Evolutionary conservation across 2,888 invertebrate genomes (phyloP).

Genomic region (Trichopria drosophilae): DNA sequence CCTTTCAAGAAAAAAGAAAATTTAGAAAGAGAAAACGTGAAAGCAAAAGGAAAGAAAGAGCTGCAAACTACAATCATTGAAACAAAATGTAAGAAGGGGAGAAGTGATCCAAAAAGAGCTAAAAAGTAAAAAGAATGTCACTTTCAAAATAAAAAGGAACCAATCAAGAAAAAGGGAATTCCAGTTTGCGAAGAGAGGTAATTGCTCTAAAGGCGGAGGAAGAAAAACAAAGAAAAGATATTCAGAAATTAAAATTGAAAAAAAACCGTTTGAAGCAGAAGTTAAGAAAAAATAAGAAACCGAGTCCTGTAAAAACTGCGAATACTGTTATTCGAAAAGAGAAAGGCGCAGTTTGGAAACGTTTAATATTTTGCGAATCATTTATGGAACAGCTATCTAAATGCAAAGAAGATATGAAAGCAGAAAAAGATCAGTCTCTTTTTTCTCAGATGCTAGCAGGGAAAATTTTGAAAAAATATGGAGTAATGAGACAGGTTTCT

Average conservation of each 20-base stretch:
- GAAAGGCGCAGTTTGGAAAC: too few species aligned
- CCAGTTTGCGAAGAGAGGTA: constrained; percentile 7
- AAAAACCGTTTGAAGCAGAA: too few species aligned
- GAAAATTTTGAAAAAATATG: constrained; percentile 18
- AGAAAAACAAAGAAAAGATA: constrained; percentile 10
- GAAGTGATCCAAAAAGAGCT: too few species aligned
- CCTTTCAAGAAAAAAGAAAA: constrained; percentile 6
- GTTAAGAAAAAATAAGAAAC: too few species aligned
- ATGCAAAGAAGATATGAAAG: constrained; percentile 21
- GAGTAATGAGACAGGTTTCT: constrained; percentile 6
- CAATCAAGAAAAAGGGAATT: constrained; percentile 16
- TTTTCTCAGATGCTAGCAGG: constrained; percentile 21
- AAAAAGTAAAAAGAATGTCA: constrained; percentile 1
- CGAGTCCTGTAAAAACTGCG: too few species aligned
- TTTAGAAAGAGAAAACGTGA: constrained; percentile 6
- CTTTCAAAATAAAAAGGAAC: constrained; percentile 9
- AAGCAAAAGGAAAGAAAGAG: too few species aligned
- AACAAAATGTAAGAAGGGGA: constrained; percentile 11
- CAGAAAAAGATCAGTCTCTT: constrained; percentile 23
- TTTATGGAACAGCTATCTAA: too few species aligned
- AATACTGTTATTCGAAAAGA: too few species aligned
- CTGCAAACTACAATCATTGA: too few species aligned
- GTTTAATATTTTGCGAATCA: too few species aligned
- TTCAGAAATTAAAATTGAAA: too few species aligned
- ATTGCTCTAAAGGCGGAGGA: constrained; percentile 1